Evolutionary conservation across 2,797 vertebrate genomes (phyloP), one percentile per base, ranked within the genome.

Genomic region (Gastrophryne carolinensis): DNA sequence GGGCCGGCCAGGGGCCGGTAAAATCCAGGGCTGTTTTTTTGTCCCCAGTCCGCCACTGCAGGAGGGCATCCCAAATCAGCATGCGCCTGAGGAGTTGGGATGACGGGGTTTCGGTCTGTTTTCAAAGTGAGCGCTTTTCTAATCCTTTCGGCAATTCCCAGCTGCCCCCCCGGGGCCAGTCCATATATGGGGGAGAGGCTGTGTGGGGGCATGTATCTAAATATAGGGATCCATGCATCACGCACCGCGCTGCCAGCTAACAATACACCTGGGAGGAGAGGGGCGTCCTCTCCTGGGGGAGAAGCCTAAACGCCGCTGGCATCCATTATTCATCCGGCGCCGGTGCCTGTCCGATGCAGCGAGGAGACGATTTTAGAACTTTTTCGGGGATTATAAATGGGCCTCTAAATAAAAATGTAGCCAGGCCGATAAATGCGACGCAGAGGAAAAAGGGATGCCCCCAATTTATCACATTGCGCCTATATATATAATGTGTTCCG

Each of bases 211-310:
- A n/a, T n/a, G 39, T 44, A 44, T 10, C 37, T 63, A 64, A 47
- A 64, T 64, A 64, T 66, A 52, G 63, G 29, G 47, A 52, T 44
- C 30, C 34, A 66, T 66, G 63, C 30, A 66, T 66, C 63, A 66
- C 52, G 30, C 47, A 66, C 27, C 34, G 32, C 63, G 35, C 19
- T 23, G 63, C 63, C 10, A 66, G 63, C 35, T 66, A 66, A 66
- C 52, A 30, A 50, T 66, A 52, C 44, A 52, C 63, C 17, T 35
- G 47, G 44, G 47, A 44, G 47, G 30, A 47, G 63, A 52, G 47
- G 29, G 21, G 62, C 34, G 29, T 35, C 63, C 63, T 66, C 63
- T 66, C 63, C 2, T 19, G 61, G 37, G n/a, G 61, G 47, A 44
- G 39, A 17, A 53, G 30, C 63, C 47, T 50, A 66, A 66, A 66